Conservation (phyloP, 2,797 vertebrate genomes). For the Phalloptychus januarius region DNA sequence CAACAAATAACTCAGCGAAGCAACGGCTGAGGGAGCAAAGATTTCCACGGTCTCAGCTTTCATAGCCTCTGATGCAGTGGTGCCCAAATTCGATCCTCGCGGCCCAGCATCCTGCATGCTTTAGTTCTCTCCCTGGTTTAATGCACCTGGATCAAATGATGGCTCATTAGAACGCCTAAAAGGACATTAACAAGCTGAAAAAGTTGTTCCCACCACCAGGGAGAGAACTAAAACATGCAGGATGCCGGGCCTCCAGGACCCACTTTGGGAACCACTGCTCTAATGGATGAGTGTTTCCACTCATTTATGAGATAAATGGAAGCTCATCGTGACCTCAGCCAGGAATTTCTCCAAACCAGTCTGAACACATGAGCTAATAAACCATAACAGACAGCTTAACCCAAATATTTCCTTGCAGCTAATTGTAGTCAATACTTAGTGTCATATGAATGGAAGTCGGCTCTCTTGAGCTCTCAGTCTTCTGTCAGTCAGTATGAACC, state of each 20-base stretch:
- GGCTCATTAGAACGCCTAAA: too few relatives aligned
- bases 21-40: slow-evolving; percentile 28
- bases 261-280: too few relatives aligned
- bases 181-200: too few relatives aligned
- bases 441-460: slow-evolving; percentile 1
- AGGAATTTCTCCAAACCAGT: slow-evolving; percentile 23
- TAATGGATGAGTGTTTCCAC: slow-evolving; percentile 26
- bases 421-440: background rate
- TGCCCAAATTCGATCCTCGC: too few relatives aligned
- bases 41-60: slow-evolving; percentile 39
- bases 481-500: slow-evolving; percentile 8
- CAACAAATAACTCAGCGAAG: background rate
- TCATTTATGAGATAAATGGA: slow-evolving; percentile 13
- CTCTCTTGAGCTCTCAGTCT: slow-evolving; percentile 3
- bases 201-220: too few relatives aligned
- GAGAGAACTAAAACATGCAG: too few relatives aligned
- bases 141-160: too few relatives aligned
- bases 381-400: slow-evolving; percentile 13
- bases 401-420: slow-evolving; percentile 2
- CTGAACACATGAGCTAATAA: slow-evolving; percentile 6
- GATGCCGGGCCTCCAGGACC: too few relatives aligned
- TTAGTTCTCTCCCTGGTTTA: too few relatives aligned
- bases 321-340: slow-evolving; percentile 14
- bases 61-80: too few relatives aligned
- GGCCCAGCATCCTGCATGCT: too few relatives aligned